Conservation (phyloP, 2,113 vertebrate species). For the Sinocyclocheilus anshuiensis region DNA sequence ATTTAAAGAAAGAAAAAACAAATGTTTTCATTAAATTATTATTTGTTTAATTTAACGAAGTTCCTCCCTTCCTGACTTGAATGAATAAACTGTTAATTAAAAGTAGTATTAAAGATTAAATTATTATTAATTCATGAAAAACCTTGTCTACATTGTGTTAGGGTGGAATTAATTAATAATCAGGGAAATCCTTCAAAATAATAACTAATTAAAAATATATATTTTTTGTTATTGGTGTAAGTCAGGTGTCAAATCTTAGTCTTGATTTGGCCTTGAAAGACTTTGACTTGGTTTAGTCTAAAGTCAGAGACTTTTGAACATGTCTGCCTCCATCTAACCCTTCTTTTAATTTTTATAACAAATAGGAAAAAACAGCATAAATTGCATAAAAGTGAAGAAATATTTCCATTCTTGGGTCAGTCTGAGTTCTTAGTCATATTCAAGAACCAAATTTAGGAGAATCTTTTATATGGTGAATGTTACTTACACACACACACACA, state of each 20-base stretch:
- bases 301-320: background rate
- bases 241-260: background rate
- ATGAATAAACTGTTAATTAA: background rate
- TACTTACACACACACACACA: background rate
- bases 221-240: background rate
- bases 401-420: constrained; percentile 12
- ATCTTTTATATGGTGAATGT: background rate
- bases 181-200: background rate
- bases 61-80: background rate
- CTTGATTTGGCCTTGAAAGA: background rate
- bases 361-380: background rate
- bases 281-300: background rate
- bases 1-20: background rate
- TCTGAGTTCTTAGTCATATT: constrained; percentile 2
- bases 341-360: background rate
- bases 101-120: background rate
- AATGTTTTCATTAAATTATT: too few relatives aligned
- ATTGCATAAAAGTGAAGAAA: background rate
- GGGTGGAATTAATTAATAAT: background rate
- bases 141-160: background rate
- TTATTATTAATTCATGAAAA: background rate
- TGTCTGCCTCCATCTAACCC: background rate
- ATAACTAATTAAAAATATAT: background rate
- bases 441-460: constrained; percentile 26
- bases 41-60: background rate